Evolutionary conservation across 2,113 vertebrate species (phyloP), one percentile per base, ranked within the genome.

Genomic region (Chascanopsetta lugubris): DNA sequence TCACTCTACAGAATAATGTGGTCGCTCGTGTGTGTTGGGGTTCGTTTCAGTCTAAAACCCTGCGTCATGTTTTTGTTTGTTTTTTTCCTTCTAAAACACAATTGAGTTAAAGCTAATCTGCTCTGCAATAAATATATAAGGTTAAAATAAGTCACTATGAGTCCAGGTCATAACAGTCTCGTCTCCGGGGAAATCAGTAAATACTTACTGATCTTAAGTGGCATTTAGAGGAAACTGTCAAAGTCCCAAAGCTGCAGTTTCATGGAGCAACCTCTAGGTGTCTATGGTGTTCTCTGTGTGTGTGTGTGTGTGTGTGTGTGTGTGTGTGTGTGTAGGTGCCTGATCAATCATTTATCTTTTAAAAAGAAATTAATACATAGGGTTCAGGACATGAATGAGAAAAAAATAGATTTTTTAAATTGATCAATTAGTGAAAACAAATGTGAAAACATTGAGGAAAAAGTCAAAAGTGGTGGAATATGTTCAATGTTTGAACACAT

Each of bases 21-120:
- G 42, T 13, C 47, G 29, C 48, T 26, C 0, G n/a, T 2, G 0
- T 69, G 56, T 34, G 63, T 66, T 68, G 10, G 21, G 51, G n/a
- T 20, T 30, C 8, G 40, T 71, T 57, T 66, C 30, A 61, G 34
- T 40, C 10, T 50, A 56, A 53, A 8, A 7, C 59, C 47, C 38
- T 4, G 12, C 18, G 36, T 61, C 56, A 27, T 66, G 21, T 79
- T 78, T 64, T n/a, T n/a, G n/a, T n/a, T n/a, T n/a, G n/a, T n/a
- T n/a, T n/a, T 62, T 55, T 17, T 61, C 30, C 21, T 12, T 79
- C 32, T 48, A 50, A 61, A 70, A 56, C 43, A 56, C 8, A 71
- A 66, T 68, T 70, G 80, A 61, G 60, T 79, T 84, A 84, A 84
- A 86, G 73, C 80, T 68, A 59, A 71, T 68, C 45, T 68, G 76